These are phyloP conservation scores for Sarcophaga carnaria DNA, from an alignment of 2,888 invertebrate genomes.

Conservation along the genomic window DNA sequence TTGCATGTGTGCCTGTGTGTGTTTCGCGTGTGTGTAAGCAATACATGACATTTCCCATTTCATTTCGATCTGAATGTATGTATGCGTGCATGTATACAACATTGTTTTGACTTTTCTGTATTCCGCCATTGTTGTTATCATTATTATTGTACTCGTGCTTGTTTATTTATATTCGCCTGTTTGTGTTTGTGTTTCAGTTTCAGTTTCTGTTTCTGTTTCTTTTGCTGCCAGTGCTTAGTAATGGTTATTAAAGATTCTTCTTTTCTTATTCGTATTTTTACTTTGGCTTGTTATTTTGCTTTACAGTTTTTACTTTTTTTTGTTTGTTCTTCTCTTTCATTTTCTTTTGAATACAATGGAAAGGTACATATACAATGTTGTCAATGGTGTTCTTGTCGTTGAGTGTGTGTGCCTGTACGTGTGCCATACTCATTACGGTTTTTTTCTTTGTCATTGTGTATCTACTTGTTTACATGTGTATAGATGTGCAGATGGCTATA, in stretches of 20 bases:
- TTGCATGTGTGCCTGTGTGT: background rate
- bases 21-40: background rate
- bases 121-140: slow-evolving; percentile 4
- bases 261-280: background rate
- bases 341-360: no score
- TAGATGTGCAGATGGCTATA: no score
- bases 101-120: slow-evolving; percentile 36
- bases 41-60: no score
- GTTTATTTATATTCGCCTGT: slow-evolving; percentile 29
- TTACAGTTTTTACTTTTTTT: no score
- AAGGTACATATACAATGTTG: no score
- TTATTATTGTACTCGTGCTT: background rate
- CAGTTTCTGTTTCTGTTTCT: background rate
- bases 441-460: no score
- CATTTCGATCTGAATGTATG: background rate
- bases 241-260: background rate
- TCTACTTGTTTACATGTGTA: no score
- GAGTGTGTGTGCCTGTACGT: no score
- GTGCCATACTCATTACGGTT: no score
- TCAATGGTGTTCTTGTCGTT: no score
- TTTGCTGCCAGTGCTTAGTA: no score
- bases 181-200: background rate
- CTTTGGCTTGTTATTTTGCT: background rate
- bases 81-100: slow-evolving; percentile 5
- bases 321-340: no score